Conservation (phyloP, 2,113 vertebrate species). For the Ceyx margarethae region DNA sequence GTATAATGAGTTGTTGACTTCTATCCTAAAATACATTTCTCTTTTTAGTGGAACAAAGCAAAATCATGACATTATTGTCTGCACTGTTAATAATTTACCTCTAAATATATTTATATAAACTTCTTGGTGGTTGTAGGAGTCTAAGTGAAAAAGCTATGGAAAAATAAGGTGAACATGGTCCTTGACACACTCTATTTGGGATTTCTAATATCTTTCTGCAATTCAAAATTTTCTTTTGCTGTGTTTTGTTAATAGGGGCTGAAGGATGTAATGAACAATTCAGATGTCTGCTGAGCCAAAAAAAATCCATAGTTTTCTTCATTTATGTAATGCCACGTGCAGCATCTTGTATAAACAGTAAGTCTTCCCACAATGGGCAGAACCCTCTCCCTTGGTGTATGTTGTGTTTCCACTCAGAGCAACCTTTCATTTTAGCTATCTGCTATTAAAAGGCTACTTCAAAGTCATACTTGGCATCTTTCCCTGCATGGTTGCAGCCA, state of each 20-base stretch:
- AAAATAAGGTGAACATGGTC: not conserved
- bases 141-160: not conserved
- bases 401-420: not conserved
- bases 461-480: constrained; percentile 4
- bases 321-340: not conserved
- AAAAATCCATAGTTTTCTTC: not conserved
- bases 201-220: not conserved
- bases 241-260: not conserved
- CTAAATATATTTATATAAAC: not conserved
- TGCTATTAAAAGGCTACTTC: constrained; percentile 40
- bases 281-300: not conserved
- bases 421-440: constrained; percentile 23
- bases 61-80: not conserved
- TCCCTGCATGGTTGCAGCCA: not conserved
- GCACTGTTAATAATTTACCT: not conserved
- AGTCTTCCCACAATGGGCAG: not conserved
- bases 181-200: not conserved
- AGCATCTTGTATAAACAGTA: not conserved
- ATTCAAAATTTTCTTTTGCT: not conserved
- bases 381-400: not conserved
- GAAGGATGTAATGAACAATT: not conserved
- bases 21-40: not conserved
- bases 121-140: not conserved
- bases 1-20: constrained; percentile 4
- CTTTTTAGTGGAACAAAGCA: not conserved